These are phyloP conservation scores for Pseudomugil tenellus DNA, from an alignment of 2,797 vertebrate genomes.

Conservation along the genomic window DNA sequence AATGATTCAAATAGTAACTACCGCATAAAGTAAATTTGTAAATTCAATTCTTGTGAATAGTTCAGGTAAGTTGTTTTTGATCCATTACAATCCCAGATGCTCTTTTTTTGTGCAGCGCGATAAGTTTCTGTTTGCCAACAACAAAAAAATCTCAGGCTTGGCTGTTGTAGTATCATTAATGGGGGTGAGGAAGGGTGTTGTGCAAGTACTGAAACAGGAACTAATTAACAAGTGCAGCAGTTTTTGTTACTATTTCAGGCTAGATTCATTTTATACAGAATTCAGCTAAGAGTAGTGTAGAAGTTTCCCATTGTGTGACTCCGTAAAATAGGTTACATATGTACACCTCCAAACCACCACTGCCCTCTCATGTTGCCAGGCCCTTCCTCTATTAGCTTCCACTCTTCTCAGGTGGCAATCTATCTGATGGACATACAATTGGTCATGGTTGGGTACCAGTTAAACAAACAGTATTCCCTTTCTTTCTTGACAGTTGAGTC, in stretches of 20 bases:
- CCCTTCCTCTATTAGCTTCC: slow-evolving; percentile 59
- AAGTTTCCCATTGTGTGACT: slow-evolving; percentile 73
- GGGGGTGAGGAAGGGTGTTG: slow-evolving; percentile 29
- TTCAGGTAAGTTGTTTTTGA: slow-evolving; percentile 42
- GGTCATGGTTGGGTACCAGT: slow-evolving; percentile 44
- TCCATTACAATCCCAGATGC: slow-evolving; percentile 8
- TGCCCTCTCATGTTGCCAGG: slow-evolving; percentile 49
- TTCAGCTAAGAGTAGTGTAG: slow-evolving; percentile 60
- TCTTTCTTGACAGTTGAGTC: slow-evolving; percentile 60
- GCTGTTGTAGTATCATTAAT: slow-evolving; percentile 62
- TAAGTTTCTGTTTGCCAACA: slow-evolving; percentile 23
- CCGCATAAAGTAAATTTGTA: too few relatives aligned
- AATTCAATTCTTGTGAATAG: background rate
- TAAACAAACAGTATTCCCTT: slow-evolving; percentile 75
- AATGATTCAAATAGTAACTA: slow-evolving; percentile 89
- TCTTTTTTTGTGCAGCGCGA: slow-evolving; percentile 8
- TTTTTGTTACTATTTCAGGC: slow-evolving; percentile 76
- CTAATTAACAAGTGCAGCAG: slow-evolving; percentile 71
- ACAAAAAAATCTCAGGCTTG: slow-evolving; percentile 42
- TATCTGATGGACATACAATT: slow-evolving; percentile 33
- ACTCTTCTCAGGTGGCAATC: slow-evolving; percentile 60
- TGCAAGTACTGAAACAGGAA: slow-evolving; percentile 71
- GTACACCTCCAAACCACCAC: slow-evolving; percentile 45
- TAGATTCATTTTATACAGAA: slow-evolving; percentile 72
- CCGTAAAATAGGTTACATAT: slow-evolving; percentile 80